A percentile compares a stretch with the other conserved stretches of the same genome.
Evolutionary conservation across 23 tunicate species (phyloP).

Genomic region (Clavelina lepadiformis): DNA sequence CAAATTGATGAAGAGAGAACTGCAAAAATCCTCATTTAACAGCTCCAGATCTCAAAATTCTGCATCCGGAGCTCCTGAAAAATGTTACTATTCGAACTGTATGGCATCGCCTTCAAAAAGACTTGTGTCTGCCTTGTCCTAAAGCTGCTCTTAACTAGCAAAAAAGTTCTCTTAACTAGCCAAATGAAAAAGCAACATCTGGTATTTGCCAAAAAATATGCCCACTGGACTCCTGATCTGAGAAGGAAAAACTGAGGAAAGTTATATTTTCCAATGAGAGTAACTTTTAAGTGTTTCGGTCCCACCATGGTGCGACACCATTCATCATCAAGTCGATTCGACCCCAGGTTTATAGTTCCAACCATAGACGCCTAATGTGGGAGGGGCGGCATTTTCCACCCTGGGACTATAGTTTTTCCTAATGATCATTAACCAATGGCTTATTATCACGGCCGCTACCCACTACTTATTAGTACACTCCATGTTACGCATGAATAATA

Average conservation of each 20-base stretch:
- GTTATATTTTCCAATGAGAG: neutral
- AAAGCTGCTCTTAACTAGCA: too few relatives aligned
- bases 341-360: constrained; percentile 7
- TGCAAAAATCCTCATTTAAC: too few relatives aligned
- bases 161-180: neutral
- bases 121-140: too few relatives aligned
- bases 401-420: too few relatives aligned
- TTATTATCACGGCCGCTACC: too few relatives aligned
- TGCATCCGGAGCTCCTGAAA: constrained; percentile 8
- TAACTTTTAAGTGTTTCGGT: constrained; percentile 1
- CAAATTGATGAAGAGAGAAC: too few relatives aligned
- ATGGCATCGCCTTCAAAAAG: constrained; percentile 7
- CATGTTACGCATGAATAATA: too few relatives aligned
- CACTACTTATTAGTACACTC: too few relatives aligned
- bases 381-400: too few relatives aligned
- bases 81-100: constrained; percentile 5
- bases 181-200: constrained; percentile 11
- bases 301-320: neutral
- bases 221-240: constrained; percentile 3
- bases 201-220: constrained; percentile 3
- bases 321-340: neutral
- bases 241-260: neutral
- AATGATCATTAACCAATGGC: too few relatives aligned
- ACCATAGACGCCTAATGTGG: too few relatives aligned
- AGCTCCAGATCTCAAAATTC: too few relatives aligned